Percentiles rank a stretch among this genome's conserved stretches.
phyloP scores from a whole-genome alignment of 2,888 invertebrate species.

The Stenodema calcarata region DNA sequence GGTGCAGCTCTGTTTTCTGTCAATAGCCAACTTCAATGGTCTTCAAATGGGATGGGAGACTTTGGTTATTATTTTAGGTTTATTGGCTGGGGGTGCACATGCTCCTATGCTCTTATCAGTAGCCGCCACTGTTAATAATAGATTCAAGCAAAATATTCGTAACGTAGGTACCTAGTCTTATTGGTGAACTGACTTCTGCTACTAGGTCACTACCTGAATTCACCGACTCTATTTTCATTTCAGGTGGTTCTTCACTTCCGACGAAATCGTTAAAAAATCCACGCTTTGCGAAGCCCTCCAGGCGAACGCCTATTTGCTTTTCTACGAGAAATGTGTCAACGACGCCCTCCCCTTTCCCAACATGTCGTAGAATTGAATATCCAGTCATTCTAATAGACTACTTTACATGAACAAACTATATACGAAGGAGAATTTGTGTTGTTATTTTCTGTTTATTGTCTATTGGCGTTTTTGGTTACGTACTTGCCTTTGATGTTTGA shows the following conservation, averaged over 20 bases:
- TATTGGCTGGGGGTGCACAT: too few relatives aligned
- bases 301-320: constrained; percentile 89
- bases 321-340: constrained; percentile 73
- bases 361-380: background rate
- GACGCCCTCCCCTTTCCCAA: constrained; percentile 5
- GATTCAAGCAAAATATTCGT: too few relatives aligned
- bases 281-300: constrained; percentile 81
- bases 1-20: too few relatives aligned
- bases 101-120: too few relatives aligned
- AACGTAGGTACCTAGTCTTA: too few relatives aligned
- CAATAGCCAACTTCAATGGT: too few relatives aligned
- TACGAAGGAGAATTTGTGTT: background rate
- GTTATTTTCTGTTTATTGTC: background rate
- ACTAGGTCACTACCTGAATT: too few relatives aligned
- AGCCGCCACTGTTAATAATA: too few relatives aligned
- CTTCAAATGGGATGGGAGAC: too few relatives aligned
- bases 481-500: background rate
- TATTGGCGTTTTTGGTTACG: background rate
- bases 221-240: constrained; percentile 57
- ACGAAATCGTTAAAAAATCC: constrained; percentile 82
- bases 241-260: constrained; percentile 88
- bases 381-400: background rate
- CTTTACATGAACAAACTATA: background rate
- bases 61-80: too few relatives aligned
- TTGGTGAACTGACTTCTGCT: too few relatives aligned